These are phyloP conservation scores for Pocota personata DNA, from an alignment of 2,888 invertebrate genomes.

Conservation along the genomic window DNA sequence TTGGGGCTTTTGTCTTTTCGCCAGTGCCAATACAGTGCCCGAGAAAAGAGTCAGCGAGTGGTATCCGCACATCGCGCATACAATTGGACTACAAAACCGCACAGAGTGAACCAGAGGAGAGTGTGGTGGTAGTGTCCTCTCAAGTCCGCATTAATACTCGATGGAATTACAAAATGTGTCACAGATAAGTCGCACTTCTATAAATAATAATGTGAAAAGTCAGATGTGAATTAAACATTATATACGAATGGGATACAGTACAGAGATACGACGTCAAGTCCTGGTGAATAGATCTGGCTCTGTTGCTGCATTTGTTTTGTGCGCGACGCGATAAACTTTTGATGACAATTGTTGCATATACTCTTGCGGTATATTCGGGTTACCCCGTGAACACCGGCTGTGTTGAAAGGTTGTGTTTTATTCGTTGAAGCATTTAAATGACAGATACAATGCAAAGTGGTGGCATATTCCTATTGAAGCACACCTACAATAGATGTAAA, in stretches of 20 bases:
- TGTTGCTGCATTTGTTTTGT: constrained; percentile 36
- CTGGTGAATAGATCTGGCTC: constrained; percentile 56
- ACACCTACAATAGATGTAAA: constrained; percentile 69
- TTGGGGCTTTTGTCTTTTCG: constrained; percentile 70
- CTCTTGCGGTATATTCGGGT: constrained; percentile 19
- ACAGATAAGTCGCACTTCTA: constrained; percentile 74
- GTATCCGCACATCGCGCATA: constrained; percentile 58
- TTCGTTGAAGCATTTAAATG: constrained; percentile 63
- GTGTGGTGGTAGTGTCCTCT: constrained; percentile 67
- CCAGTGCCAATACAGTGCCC: constrained; percentile 42
- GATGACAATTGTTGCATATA: constrained; percentile 69
- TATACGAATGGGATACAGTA: constrained; percentile 30
- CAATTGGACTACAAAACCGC: constrained; percentile 44
- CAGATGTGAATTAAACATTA: constrained; percentile 72
- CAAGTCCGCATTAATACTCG: constrained; percentile 72
- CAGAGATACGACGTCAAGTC: constrained; percentile 48
- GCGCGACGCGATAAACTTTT: constrained; percentile 66
- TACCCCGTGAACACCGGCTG: constrained; percentile 16
- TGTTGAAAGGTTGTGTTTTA: constrained; percentile 68
- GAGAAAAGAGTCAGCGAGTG: constrained; percentile 23
- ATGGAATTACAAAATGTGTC: constrained; percentile 74
- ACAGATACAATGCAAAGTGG: constrained; percentile 72
- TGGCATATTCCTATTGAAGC: constrained; percentile 69
- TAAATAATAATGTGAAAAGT: constrained; percentile 74
- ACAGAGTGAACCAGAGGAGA: not conserved